phyloP scores from a whole-genome alignment of 2,888 invertebrate species.

The Lamellibrachia satsuma region DNA sequence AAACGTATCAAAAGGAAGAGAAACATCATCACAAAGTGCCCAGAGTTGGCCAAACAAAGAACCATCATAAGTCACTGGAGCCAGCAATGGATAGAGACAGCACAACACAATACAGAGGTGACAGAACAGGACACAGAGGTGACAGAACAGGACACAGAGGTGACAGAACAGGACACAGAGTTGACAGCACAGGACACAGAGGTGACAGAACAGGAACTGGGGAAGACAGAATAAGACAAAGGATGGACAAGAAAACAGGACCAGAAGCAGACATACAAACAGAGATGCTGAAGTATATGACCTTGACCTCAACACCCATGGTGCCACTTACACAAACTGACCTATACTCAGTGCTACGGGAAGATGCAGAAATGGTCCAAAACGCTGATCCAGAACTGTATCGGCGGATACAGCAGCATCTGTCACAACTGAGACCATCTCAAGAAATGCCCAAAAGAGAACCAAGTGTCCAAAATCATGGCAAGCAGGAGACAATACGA shows the following conservation, averaged over 20 bases:
- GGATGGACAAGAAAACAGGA: background rate
- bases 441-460: background rate
- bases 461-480: background rate
- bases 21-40: background rate
- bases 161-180: background rate
- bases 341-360: background rate
- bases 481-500: background rate
- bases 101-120: background rate
- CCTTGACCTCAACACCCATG: background rate
- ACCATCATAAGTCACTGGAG: slow-evolving; percentile 8
- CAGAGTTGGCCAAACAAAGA: background rate
- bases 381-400: background rate
- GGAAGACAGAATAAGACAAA: too few relatives aligned
- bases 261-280: background rate
- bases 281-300: background rate
- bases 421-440: background rate
- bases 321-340: background rate
- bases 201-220: background rate
- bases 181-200: background rate
- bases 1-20: background rate
- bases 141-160: background rate
- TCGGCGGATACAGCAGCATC: background rate
- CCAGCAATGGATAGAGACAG: background rate
- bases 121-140: background rate
- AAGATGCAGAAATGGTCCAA: background rate